A percentile compares a stretch with the other conserved stretches of the same genome.
Evolutionary conservation across 2,113 vertebrate species (phyloP).

Genomic region (Isichthys henryi): DNA sequence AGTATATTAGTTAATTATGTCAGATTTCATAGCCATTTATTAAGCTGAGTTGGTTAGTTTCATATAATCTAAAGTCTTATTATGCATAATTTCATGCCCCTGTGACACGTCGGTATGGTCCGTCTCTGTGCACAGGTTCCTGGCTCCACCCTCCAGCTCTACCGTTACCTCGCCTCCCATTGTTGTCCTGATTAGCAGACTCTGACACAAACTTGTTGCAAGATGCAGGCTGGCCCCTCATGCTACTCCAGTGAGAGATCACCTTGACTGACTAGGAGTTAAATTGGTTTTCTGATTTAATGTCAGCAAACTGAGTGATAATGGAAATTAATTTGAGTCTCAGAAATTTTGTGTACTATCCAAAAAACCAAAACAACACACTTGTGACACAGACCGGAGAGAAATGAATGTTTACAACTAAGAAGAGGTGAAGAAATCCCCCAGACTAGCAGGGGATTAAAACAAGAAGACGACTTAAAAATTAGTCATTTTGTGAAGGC

Average conservation of each 20-base stretch:
- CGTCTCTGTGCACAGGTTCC: neutral
- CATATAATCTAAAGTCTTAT: slow-evolving; percentile 18
- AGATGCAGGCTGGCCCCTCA: neutral
- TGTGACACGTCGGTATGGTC: neutral
- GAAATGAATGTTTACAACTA: neutral
- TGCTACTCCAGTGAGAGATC: neutral
- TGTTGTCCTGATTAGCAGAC: neutral
- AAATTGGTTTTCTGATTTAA: slow-evolving; percentile 3
- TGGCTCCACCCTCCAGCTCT: neutral
- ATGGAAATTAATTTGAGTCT: neutral
- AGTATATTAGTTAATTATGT: slow-evolving; percentile 19
- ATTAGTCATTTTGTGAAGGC: neutral
- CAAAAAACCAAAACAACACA: neutral
- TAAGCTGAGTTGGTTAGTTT: slow-evolving; percentile 19
- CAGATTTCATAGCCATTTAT: slow-evolving; percentile 24
- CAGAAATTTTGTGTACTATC: neutral
- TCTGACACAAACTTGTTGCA: neutral
- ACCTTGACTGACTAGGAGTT: neutral
- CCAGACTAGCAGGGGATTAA: neutral
- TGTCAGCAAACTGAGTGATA: neutral
- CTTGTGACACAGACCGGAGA: neutral
- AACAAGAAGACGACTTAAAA: neutral
- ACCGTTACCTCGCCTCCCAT: neutral
- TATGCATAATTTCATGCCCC: slow-evolving; percentile 20
- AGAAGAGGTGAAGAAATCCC: neutral